These are phyloP conservation scores for Ctena decussata DNA, from an alignment of 2,888 invertebrate species.

Conservation along the genomic window DNA sequence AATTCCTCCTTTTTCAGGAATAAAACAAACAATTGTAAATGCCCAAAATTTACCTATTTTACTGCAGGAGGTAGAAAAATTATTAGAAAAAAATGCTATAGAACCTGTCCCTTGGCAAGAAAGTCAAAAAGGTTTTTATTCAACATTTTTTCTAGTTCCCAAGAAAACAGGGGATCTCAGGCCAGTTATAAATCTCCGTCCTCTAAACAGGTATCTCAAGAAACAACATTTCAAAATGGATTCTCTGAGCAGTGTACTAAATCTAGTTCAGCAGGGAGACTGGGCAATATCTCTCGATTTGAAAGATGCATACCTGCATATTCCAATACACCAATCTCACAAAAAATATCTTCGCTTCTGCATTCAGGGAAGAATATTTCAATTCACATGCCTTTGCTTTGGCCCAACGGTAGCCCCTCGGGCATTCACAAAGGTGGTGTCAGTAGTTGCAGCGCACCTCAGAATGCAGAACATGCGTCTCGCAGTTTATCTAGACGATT, in stretches of 20 bases:
- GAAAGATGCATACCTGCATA: conserved; percentile 36
- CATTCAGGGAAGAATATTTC: not conserved
- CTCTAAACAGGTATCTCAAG: conserved; percentile 47
- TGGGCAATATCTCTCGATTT: conserved; percentile 41
- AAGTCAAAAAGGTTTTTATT: conserved; percentile 43
- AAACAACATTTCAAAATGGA: conserved; percentile 58
- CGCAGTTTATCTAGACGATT: conserved; percentile 56
- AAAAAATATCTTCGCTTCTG: conserved; percentile 32
- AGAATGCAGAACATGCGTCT: conserved; percentile 30
- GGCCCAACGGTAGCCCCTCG: conserved; percentile 2
- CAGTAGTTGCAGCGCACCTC: conserved; percentile 26
- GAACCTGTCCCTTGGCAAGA: conserved; percentile 18
- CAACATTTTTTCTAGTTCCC: conserved; percentile 45
- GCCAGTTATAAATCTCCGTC: conserved; percentile 50
- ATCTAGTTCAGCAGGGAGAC: conserved; percentile 39
- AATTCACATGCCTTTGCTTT: conserved; percentile 26
- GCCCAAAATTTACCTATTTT: not conserved
- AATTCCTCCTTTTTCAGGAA: no score
- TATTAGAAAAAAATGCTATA: conserved; percentile 38
- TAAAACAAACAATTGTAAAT: no score
- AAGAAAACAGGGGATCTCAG: conserved; percentile 42
- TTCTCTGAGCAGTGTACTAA: conserved; percentile 30
- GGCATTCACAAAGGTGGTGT: not conserved
- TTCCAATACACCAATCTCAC: conserved; percentile 28
- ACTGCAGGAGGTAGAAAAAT: conserved; percentile 41